Base-by-base conservation (phyloP, 2,797 vertebrate species). In the Aselliscus stoliczkanus region DNA sequence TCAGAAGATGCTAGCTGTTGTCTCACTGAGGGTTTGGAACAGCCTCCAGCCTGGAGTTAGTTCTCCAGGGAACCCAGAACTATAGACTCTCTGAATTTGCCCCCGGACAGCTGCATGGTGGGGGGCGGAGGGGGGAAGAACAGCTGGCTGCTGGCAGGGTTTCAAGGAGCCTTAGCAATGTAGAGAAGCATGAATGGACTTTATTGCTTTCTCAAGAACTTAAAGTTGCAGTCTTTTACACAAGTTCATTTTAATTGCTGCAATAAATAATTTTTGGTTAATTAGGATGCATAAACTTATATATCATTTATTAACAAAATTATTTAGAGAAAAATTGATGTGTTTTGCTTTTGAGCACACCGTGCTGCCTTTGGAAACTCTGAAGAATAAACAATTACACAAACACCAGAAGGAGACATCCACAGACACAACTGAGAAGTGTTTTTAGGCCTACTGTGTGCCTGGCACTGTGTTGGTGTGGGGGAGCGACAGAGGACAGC, bases 261-360 rank as follows among this genome's bases (percentile, higher is more conserved):
- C 73, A 96, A 96, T 96, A 97, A 96, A 96, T 96, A 97, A 95
- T 39, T 92, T 96, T 96, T 72, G 62, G 86, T 95, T 97, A 96
- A 96, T 96, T 90, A 95, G 93, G 80, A 93, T 86, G 42, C 80
- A 94, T 77, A 93, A 94, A 90, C 72, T 73, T 97, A 94, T 92
- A 85, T 93, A 88, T 95, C 90, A 93, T 83, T 89, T 97, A 96
- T 93, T 96, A 89, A 88, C 90, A 86, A 90, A 96, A 91, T 93
- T 93, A 96, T 94, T 89, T 80, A 21, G 56, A 54, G 50, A 65
- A 81, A 96, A 93, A 88, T 85, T 17, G 62, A 90, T 87, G 75
- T 85, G 80, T 60, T 75, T 84, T 77, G 89, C 83, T 34, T 10
- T n/a, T 56, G 80, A 80, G 52, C 70, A 52, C 62, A 70, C 31